A percentile compares a stretch with the other conserved stretches of the same genome.
phyloP scores from a whole-genome alignment of 2,113 vertebrate genomes.

The Pelecanoides urinatrix region DNA sequence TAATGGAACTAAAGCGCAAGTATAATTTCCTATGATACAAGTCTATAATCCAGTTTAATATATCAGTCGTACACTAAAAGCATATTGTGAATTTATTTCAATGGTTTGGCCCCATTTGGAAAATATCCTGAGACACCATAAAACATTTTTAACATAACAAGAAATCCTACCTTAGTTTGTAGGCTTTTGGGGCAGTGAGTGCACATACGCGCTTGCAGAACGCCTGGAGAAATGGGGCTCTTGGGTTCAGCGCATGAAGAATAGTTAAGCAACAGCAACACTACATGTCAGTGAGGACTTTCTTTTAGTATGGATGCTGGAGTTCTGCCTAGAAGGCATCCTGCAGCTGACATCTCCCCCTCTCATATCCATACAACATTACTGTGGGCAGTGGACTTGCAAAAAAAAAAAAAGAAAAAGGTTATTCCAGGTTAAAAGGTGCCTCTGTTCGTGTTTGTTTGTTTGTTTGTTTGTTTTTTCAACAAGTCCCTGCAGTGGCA shows the following conservation, averaged over 20 bases:
- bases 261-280: not conserved
- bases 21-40: constrained; percentile 47
- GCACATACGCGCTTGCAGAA: not conserved
- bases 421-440: not conserved
- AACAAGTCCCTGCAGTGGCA: not conserved
- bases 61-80: constrained; percentile 13
- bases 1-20: constrained; percentile 53
- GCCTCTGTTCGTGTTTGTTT: not conserved
- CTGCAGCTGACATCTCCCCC: not conserved
- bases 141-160: not conserved
- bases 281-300: not conserved
- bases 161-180: not conserved
- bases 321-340: not conserved
- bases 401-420: not conserved
- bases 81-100: constrained; percentile 39
- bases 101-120: not conserved
- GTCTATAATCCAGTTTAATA: constrained; percentile 58
- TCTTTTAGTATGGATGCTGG: not conserved
- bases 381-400: not conserved
- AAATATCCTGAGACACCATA: not conserved
- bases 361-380: not conserved
- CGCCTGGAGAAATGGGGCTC: not conserved
- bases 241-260: not conserved
- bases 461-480: not conserved
- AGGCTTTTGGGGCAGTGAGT: not conserved